phyloP scores from a whole-genome alignment of 2,888 invertebrate species.

The Lasioglossum vierecki region DNA sequence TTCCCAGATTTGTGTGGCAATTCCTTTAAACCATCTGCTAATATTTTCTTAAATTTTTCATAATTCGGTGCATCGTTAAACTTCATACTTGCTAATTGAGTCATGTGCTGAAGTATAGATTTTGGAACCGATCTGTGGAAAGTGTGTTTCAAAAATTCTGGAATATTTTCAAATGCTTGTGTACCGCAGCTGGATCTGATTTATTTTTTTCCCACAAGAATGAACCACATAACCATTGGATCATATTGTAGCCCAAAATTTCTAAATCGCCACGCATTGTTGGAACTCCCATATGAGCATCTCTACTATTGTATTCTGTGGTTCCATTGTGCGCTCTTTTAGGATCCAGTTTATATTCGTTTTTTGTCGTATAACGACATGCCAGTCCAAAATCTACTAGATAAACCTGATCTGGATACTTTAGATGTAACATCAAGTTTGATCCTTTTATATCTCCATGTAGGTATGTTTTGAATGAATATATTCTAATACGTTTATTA shows the following conservation, averaged over 20 bases:
- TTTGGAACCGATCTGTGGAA: constrained; percentile 82
- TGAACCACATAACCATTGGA: constrained; percentile 94
- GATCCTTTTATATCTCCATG: constrained; percentile 98
- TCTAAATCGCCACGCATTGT: constrained; percentile 97
- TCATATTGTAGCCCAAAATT: constrained; percentile 96
- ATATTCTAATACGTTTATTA: constrained; percentile 95
- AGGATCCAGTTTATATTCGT: constrained; percentile 93
- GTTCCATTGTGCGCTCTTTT: constrained; percentile 98
- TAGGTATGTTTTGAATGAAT: constrained; percentile 96
- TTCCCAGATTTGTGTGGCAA: constrained; percentile 86
- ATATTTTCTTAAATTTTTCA: constrained; percentile 88
- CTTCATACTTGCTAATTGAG: constrained; percentile 88
- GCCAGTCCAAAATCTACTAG: constrained; percentile 98
- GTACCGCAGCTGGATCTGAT: constrained; percentile 87
- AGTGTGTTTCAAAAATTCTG: constrained; percentile 83
- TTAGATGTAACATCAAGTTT: constrained; percentile 93
- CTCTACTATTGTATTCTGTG: constrained; percentile 97
- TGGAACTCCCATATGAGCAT: constrained; percentile 96
- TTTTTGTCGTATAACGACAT: constrained; percentile 88
- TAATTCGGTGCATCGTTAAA: constrained; percentile 91
- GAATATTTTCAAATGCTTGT: constrained; percentile 88
- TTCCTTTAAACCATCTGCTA: constrained; percentile 88
- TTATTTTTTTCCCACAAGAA: constrained; percentile 94
- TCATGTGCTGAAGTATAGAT: constrained; percentile 85
- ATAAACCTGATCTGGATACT: constrained; percentile 90